A percentile compares a stretch with the other conserved stretches of the same genome.
phyloP scores from a whole-genome alignment of 2,888 invertebrate species.

The Mythimna lalbum region DNA sequence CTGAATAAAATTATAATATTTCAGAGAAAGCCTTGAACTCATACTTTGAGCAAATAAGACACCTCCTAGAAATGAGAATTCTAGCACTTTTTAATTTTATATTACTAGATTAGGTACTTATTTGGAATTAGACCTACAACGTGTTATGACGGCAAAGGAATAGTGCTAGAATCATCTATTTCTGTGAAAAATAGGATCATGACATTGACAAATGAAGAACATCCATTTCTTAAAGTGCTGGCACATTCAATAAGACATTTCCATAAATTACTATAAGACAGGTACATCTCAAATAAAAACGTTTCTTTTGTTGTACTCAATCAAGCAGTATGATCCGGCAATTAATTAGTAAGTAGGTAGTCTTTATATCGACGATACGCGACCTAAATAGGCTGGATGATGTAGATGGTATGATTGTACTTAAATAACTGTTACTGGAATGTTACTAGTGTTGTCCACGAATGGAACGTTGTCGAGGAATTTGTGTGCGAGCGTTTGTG shows the following conservation, averaged over 20 bases:
- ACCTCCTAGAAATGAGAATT: not conserved
- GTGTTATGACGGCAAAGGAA: conserved; percentile 34
- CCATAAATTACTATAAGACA: conserved; percentile 71
- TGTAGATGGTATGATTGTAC: conserved; percentile 3
- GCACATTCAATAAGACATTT: conserved; percentile 73
- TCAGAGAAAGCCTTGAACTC: conserved; percentile 8
- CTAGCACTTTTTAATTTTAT: conserved; percentile 1
- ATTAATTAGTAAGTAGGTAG: conserved; percentile 19
- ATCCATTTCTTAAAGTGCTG: conserved; percentile 82
- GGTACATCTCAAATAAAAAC: conserved; percentile 42
- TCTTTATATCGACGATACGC: conserved; percentile 12
- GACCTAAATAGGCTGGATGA: conserved; percentile 1
- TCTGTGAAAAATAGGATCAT: conserved; percentile 71
- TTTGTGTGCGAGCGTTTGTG: conserved; percentile 13
- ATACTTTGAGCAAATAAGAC: conserved; percentile 11
- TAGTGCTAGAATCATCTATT: conserved; percentile 65
- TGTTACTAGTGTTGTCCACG: conserved; percentile 17
- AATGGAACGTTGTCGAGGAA: conserved; percentile 3
- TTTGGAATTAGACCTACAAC: conserved; percentile 21
- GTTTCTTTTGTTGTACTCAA: conserved; percentile 18
- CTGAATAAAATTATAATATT: conserved; percentile 5
- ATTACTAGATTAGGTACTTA: conserved; percentile 26
- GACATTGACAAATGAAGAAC: conserved; percentile 82
- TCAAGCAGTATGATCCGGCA: conserved; percentile 14
- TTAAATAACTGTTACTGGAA: conserved; percentile 3